Evolutionary conservation across 2,113 vertebrate species (phyloP), one percentile per base, ranked within the genome.

Genomic region (Laticauda colubrina): DNA sequence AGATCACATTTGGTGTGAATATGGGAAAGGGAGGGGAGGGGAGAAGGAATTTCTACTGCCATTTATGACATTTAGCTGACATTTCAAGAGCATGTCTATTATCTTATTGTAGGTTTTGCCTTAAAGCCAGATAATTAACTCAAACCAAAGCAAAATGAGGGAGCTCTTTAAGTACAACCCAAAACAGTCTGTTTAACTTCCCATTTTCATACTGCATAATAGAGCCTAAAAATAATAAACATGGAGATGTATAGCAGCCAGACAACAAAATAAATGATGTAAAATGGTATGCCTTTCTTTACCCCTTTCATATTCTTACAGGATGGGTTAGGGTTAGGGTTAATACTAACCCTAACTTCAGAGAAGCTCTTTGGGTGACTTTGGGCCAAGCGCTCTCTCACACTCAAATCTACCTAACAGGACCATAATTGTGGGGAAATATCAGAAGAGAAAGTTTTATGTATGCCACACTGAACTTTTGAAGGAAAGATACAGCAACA

Each of bases 131-230:
- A 48, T 2, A 53, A 34, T 64, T 88, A 90, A 12, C 5, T 18
- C 26, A 20, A 94, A 95, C 93, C n/a, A 15, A 94, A 95, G 93
- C 5, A 90, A 59, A 48, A 88, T 61, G 87, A 85, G n/a, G 14
- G 57, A 92, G 89, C 55, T 29, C n/a, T 24, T 89, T 85, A 43
- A 94, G 88, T 26, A 51, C 21, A 7, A 26, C 8, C 0, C 0
- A 10, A 94, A 94, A 89, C 86, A 94, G 45, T 51, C 20, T 92
- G 14, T 89, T 48, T 48, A 94, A 54, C 10, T 89, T 94, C 26
- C 61, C 90, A 1, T 23, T 34, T 53, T 56, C 14, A 12, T 59
- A 12, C 69, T 56, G 9, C 39, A 94, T 23, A 5, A n/a, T 61
- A 54, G 90, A 87, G 85, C 20, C 12, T 45, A 91, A 15, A 48